These are phyloP conservation scores for Thysanoteuthis rhombus DNA, from an alignment of 2,888 invertebrate genomes.

Conservation along the genomic window DNA sequence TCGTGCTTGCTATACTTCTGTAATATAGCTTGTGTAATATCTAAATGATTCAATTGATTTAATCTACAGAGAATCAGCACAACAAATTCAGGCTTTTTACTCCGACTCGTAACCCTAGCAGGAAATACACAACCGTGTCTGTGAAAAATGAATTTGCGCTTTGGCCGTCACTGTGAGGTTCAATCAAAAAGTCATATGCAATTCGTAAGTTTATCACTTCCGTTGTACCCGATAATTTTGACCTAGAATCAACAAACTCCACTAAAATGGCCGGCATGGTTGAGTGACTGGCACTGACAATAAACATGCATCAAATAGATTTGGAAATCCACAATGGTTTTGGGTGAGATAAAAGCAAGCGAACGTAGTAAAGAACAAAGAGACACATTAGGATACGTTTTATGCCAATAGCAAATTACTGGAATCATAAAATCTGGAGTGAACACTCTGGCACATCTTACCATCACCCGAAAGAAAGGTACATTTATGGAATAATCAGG, in stretches of 20 bases:
- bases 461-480: neutral
- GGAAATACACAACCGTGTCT: too few species aligned
- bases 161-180: neutral
- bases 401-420: neutral
- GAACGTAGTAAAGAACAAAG: neutral
- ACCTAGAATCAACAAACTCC: neutral
- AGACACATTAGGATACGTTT: neutral
- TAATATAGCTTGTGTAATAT: too few species aligned
- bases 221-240: neutral
- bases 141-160: too few species aligned
- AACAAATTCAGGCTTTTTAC: too few species aligned
- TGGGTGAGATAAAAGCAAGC: neutral
- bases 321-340: neutral
- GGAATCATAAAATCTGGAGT: neutral
- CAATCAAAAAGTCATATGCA: neutral
- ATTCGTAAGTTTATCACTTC: neutral
- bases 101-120: too few species aligned
- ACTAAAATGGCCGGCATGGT: neutral
- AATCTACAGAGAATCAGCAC: too few species aligned
- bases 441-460: neutral
- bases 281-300: neutral
- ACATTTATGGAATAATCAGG: too few species aligned
- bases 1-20: too few species aligned
- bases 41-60: too few species aligned
- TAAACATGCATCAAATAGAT: neutral